Conservation (phyloP, 1,140 invertebrate genomes). For the Monomorium pharaonis region DNA sequence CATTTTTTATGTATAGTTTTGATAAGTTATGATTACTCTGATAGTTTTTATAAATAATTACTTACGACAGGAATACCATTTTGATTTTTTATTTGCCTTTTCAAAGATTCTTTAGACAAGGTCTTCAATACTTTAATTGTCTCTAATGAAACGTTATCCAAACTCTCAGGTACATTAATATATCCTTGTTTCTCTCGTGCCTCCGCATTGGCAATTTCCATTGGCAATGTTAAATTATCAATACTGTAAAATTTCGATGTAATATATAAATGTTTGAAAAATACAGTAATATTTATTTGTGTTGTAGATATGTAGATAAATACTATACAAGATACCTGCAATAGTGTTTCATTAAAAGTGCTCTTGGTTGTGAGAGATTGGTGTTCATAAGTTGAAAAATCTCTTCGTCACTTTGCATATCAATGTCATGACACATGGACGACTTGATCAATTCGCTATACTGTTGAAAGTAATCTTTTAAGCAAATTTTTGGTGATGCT, state of each 20-base stretch:
- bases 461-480: conserved; percentile 66
- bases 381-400: conserved; percentile 55
- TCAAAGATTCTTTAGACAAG: conserved; percentile 9
- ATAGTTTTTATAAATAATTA: conserved; percentile 27
- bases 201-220: conserved; percentile 53
- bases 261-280: neutral
- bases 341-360: conserved; percentile 64
- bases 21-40: no score
- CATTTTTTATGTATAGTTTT: no score
- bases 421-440: neutral
- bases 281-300: neutral
- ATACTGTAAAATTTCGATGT: conserved; percentile 32
- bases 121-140: conserved; percentile 57
- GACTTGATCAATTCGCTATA: conserved; percentile 41
- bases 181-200: conserved; percentile 41
- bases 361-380: conserved; percentile 65
- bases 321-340: conserved; percentile 63
- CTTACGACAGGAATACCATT: conserved; percentile 59
- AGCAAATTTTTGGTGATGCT: conserved; percentile 54
- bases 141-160: conserved; percentile 58
- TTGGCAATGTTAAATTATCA: conserved; percentile 72
- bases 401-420: neutral
- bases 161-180: conserved; percentile 31
- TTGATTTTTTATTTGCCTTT: conserved; percentile 33
- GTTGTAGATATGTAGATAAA: no score